phyloP scores from a whole-genome alignment of 2,113 vertebrate genomes.

The Aptenodytes forsteri region DNA sequence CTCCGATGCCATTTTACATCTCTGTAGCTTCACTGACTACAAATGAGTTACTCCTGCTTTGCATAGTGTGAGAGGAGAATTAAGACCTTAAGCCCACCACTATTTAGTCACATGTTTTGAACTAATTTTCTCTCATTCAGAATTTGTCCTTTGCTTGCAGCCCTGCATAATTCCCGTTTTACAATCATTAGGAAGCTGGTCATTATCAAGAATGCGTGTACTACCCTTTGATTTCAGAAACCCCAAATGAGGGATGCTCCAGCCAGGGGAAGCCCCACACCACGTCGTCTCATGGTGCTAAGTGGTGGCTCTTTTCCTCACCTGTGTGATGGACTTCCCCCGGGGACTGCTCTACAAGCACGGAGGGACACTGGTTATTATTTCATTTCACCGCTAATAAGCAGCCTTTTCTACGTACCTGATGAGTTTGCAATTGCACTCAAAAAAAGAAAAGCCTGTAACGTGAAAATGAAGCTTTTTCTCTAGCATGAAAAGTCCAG shows the following conservation, averaged over 20 bases:
- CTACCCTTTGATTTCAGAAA: neutral
- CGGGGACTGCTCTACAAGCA: neutral
- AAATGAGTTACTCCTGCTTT: slow-evolving; percentile 35
- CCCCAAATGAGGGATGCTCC: neutral
- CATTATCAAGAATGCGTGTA: neutral
- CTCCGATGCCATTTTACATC: slow-evolving; percentile 30
- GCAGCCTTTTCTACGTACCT: neutral
- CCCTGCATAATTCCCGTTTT: neutral
- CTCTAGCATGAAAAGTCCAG: neutral
- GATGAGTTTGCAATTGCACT: neutral
- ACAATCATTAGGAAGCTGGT: neutral
- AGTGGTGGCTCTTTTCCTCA: neutral
- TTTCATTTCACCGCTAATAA: neutral
- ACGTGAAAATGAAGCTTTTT: neutral
- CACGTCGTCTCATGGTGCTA: fast-evolving
- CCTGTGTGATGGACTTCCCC: neutral
- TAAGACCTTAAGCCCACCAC: slow-evolving; percentile 31
- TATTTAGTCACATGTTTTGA: slow-evolving; percentile 44
- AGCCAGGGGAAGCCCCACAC: neutral
- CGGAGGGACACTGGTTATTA: neutral
- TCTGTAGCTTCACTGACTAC: slow-evolving; percentile 21
- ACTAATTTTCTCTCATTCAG: slow-evolving; percentile 20
- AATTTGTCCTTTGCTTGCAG: neutral
- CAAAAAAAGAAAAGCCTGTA: neutral
- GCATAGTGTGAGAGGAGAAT: neutral